Percentiles rank a stretch among this genome's conserved stretches.
Evolutionary conservation across 2,797 vertebrate species (phyloP).

Genomic region (Podarcis lilfordi): DNA sequence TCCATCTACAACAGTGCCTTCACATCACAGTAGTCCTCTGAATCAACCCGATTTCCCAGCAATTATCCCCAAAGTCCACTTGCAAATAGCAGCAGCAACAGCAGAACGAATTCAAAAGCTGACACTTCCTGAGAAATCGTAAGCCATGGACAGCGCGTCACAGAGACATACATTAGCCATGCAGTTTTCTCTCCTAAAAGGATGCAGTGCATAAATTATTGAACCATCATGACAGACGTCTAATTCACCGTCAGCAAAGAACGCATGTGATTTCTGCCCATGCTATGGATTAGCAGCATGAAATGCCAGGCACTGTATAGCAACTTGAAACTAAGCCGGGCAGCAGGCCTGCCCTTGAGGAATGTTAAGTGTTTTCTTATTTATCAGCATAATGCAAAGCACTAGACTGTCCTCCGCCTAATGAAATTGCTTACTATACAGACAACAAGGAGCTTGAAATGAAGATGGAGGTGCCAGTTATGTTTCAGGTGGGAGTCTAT

Average conservation of each 20-base stretch:
- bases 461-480: slow-evolving; percentile 22
- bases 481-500: not conserved
- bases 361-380: slow-evolving; percentile 44
- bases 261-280: not conserved
- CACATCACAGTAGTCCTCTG: not conserved
- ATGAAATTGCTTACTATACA: slow-evolving; percentile 28
- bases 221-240: slow-evolving; percentile 5
- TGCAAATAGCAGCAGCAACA: not conserved
- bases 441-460: slow-evolving; percentile 16
- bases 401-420: not conserved
- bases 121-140: not conserved
- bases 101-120: not conserved
- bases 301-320: not conserved
- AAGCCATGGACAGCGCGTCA: slow-evolving; percentile 3
- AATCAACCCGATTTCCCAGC: not conserved
- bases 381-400: not conserved
- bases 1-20: not conserved
- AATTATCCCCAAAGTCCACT: not conserved
- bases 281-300: not conserved
- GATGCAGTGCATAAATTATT: slow-evolving; percentile 21
- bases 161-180: slow-evolving; percentile 14
- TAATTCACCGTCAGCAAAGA: not conserved
- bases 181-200: not conserved
- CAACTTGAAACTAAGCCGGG: slow-evolving; percentile 17
- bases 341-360: slow-evolving; percentile 18